Evolutionary conservation across 1,140 invertebrate genomes (phyloP).

Genomic region (Pachyrhynchus sulphureomaculatus): DNA sequence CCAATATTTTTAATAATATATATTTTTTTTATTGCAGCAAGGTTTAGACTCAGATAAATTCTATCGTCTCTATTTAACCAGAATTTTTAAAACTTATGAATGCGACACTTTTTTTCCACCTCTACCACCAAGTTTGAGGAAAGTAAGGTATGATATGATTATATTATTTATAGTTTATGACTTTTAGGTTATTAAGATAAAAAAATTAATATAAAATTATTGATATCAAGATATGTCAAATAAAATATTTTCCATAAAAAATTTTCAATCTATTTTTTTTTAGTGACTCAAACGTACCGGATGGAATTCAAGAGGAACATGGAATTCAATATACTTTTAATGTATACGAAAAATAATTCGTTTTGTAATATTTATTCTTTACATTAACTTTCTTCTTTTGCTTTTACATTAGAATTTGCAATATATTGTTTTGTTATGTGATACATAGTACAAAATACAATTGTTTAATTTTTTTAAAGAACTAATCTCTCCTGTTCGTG

Average conservation of each 20-base stretch:
- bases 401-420: no score
- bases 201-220: no score
- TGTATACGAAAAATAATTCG: slow-evolving; percentile 64
- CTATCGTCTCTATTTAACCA: slow-evolving; percentile 81
- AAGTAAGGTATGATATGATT: slow-evolving; percentile 53
- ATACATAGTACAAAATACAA: no score
- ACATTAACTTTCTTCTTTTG: no score
- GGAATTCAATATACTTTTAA: slow-evolving; percentile 70
- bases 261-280: slow-evolving; percentile 34
- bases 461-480: no score
- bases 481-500: no score
- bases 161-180: neutral
- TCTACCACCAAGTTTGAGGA: slow-evolving; percentile 62
- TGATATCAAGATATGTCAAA: no score
- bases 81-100: slow-evolving; percentile 72
- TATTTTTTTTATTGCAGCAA: slow-evolving; percentile 57
- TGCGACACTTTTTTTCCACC: slow-evolving; percentile 87
- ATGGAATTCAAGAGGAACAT: slow-evolving; percentile 70
- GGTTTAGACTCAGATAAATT: slow-evolving; percentile 73
- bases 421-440: no score
- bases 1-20: no score
- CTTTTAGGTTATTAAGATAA: neutral
- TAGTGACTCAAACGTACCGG: slow-evolving; percentile 62
- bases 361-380: no score
- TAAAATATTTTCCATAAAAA: no score